Percentiles rank a stretch among this genome's conserved stretches.
Evolutionary conservation across 1,140 invertebrate species (phyloP).

Genomic region (Ceratosolen solmsi): DNA sequence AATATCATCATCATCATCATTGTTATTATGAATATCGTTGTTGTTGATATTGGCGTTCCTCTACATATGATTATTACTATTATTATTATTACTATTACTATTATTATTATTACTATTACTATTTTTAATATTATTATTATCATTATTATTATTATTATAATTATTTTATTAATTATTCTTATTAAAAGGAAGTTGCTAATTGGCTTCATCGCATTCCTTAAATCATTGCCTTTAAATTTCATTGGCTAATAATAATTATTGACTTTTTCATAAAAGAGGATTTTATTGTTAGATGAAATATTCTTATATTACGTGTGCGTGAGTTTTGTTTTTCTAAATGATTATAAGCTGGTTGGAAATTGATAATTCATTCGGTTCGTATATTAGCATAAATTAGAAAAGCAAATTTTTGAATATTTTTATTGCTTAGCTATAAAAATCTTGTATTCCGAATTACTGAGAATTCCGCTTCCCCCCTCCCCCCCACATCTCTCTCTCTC

Average conservation of each 20-base stretch:
- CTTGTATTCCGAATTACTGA: background rate
- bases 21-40: too few species aligned
- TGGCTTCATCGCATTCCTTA: background rate
- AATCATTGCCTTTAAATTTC: background rate
- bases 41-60: too few species aligned
- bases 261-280: background rate
- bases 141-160: too few species aligned
- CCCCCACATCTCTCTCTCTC: background rate
- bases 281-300: background rate
- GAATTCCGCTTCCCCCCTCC: background rate
- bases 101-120: too few species aligned
- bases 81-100: too few species aligned
- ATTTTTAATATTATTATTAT: too few species aligned
- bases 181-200: background rate
- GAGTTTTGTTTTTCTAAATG: background rate
- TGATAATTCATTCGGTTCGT: background rate
- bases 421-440: background rate
- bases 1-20: too few species aligned
- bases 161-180: too few species aligned
- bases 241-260: background rate
- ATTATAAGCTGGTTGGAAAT: background rate
- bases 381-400: slow-evolving; percentile 9
- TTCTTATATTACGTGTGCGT: background rate
- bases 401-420: slow-evolving; percentile 1
- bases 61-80: too few species aligned